Evolutionary conservation across 1,140 invertebrate genomes (phyloP).

Genomic region (Pinna nobilis): DNA sequence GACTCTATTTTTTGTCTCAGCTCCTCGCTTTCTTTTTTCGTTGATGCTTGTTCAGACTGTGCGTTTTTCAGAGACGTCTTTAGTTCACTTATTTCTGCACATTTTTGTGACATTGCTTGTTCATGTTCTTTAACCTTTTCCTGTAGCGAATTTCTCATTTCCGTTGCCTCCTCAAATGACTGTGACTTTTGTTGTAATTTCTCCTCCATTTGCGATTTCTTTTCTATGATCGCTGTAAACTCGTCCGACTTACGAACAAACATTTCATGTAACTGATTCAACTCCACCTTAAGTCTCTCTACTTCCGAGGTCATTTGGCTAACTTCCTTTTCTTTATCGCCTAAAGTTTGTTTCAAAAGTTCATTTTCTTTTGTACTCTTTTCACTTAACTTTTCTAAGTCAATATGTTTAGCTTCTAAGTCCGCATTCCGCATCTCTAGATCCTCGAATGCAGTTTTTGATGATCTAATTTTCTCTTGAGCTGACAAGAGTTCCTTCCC

Average conservation of each 20-base stretch:
- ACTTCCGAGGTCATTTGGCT: background rate
- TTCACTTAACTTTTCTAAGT: too few species aligned
- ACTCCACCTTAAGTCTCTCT: background rate
- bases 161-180: slow-evolving; percentile 11
- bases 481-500: too few species aligned
- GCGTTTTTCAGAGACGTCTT: background rate
- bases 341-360: too few species aligned
- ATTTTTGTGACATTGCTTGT: background rate
- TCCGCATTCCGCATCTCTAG: too few species aligned
- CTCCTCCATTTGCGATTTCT: slow-evolving; percentile 10
- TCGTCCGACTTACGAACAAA: background rate
- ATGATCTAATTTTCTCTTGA: too few species aligned
- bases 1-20: slow-evolving; percentile 9
- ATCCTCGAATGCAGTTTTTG: too few species aligned
- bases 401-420: too few species aligned
- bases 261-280: slow-evolving; percentile 7
- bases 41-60: background rate
- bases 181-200: slow-evolving; percentile 24
- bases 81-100: slow-evolving; percentile 4
- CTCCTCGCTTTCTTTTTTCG: slow-evolving; percentile 12
- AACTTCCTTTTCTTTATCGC: slow-evolving; percentile 6
- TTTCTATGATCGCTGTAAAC: slow-evolving; percentile 6
- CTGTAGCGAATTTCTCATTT: background rate
- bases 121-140: slow-evolving; percentile 8
- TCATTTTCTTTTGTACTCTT: too few species aligned